Evolutionary conservation across 2,113 vertebrate genomes (phyloP).

Genomic region (Gasterosteus nipponicus): DNA sequence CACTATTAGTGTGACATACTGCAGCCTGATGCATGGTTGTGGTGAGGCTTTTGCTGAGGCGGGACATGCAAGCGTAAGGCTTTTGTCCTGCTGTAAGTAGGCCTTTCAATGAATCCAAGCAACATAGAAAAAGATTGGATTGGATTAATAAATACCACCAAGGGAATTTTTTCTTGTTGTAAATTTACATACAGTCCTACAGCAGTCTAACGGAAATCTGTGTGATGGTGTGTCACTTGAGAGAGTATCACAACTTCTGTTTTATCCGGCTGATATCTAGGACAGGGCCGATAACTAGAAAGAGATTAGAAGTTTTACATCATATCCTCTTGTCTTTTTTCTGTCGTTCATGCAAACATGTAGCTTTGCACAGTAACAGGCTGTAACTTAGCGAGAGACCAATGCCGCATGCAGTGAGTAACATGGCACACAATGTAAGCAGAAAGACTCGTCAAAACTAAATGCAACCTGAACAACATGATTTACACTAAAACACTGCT

Average conservation of each 20-base stretch:
- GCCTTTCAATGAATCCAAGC: background rate
- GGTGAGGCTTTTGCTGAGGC: conserved; percentile 5
- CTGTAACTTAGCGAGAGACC: background rate
- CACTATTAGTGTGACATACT: background rate
- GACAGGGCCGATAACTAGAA: background rate
- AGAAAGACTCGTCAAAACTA: background rate
- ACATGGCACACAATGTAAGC: background rate
- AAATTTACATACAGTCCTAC: background rate
- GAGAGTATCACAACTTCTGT: conserved; percentile 52
- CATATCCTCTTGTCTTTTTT: conserved; percentile 20
- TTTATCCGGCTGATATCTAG: conserved; percentile 48
- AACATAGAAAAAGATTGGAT: background rate
- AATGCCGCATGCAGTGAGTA: background rate
- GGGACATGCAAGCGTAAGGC: background rate
- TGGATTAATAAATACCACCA: background rate
- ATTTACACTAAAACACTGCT: background rate
- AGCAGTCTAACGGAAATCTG: conserved; percentile 43
- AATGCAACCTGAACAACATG: background rate
- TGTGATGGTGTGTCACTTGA: conserved; percentile 42
- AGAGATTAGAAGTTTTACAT: conserved; percentile 41
- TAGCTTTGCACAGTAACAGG: background rate
- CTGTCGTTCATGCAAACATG: conserved; percentile 5
- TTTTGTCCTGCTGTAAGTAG: background rate
- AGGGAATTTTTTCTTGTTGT: conserved; percentile 6
- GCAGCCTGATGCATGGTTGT: conserved; percentile 11